These are phyloP conservation scores for Recurvirostra avosetta DNA, from an alignment of 2,113 vertebrate species.

Conservation along the genomic window DNA sequence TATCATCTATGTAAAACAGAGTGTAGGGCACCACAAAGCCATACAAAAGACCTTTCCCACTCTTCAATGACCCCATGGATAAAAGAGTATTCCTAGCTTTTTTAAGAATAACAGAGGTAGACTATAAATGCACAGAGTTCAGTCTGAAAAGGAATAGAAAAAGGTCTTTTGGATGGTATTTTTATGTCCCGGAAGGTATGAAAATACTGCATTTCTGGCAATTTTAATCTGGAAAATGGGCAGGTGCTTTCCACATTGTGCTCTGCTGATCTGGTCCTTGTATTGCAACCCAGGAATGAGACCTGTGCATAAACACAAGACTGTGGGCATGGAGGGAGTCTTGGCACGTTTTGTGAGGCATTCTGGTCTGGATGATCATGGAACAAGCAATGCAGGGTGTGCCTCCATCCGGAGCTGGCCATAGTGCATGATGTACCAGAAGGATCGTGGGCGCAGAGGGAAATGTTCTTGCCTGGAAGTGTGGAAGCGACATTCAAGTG, in stretches of 20 bases:
- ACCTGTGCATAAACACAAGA: neutral
- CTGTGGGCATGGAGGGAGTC: neutral
- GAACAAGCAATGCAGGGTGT: neutral
- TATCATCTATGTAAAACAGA: neutral
- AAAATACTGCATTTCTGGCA: neutral
- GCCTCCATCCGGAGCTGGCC: neutral
- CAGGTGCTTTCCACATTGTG: neutral
- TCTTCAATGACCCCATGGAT: neutral
- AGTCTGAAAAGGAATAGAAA: neutral
- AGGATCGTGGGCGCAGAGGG: neutral
- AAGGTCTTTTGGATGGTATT: neutral
- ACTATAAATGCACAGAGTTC: neutral
- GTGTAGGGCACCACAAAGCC: neutral
- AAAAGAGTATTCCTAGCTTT: neutral
- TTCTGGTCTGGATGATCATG: neutral
- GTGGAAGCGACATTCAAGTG: neutral
- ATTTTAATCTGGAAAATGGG: neutral
- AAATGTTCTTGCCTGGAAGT: neutral
- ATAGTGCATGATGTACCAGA: neutral
- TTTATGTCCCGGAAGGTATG: neutral
- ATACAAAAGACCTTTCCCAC: neutral
- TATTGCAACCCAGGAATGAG: neutral
- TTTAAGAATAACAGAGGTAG: neutral
- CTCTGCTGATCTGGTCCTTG: neutral
- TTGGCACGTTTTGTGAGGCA: neutral